Percentiles rank a stretch among this genome's conserved stretches.
phyloP scores from a whole-genome alignment of 2,113 vertebrate genomes.

The Rhabdomys dilectus region DNA sequence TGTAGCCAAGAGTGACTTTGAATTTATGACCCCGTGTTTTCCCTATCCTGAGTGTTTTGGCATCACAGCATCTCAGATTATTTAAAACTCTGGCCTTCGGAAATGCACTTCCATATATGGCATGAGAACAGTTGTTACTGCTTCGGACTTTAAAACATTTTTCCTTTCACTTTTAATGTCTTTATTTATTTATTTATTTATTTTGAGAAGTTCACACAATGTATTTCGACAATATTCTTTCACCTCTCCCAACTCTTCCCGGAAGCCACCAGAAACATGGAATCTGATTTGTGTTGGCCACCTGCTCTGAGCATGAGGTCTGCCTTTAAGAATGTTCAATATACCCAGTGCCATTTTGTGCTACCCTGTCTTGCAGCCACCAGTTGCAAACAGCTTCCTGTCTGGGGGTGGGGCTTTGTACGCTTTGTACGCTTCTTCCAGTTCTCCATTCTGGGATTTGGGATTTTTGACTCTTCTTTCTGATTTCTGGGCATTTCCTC shows the following conservation, averaged over 20 bases:
- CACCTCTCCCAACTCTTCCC: background rate
- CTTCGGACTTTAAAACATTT: background rate
- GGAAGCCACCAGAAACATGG: background rate
- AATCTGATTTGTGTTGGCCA: background rate
- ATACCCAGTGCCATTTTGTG: background rate
- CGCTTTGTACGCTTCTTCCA: background rate
- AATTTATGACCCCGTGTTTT: background rate
- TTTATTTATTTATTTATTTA: background rate
- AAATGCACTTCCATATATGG: background rate
- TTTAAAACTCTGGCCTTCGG: background rate
- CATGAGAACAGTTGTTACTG: background rate
- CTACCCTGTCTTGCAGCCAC: background rate
- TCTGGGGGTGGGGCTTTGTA: background rate
- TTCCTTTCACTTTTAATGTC: background rate
- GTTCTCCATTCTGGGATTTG: background rate
- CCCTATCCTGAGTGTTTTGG: accelerated
- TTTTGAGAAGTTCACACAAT: background rate
- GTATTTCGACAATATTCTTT: background rate
- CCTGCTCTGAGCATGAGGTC: background rate
- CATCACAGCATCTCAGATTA: background rate
- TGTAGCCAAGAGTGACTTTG: background rate
- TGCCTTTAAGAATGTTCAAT: background rate
- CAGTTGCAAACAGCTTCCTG: background rate
- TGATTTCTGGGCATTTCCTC: background rate
- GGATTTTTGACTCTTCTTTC: background rate